A percentile compares a stretch with the other conserved stretches of the same genome.
phyloP scores from a whole-genome alignment of 1,140 invertebrate genomes.

The Achroia grisella region DNA sequence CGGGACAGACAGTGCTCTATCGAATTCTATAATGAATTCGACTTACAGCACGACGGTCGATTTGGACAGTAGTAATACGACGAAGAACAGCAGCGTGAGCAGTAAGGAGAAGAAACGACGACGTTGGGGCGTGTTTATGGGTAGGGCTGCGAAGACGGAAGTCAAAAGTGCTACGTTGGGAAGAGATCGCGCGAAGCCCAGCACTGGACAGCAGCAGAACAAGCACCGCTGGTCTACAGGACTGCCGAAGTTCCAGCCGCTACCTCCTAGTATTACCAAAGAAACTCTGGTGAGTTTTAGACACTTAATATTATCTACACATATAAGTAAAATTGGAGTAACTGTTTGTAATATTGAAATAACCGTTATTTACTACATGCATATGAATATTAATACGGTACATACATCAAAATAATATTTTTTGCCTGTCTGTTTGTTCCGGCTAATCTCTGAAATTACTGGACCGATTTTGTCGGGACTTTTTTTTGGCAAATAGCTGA shows the following conservation, averaged over 20 bases:
- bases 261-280: constrained; percentile 82
- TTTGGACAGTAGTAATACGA: constrained; percentile 13
- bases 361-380: too few species aligned
- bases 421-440: too few species aligned
- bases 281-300: constrained; percentile 81
- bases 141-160: constrained; percentile 71
- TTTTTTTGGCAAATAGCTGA: too few species aligned
- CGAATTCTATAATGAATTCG: constrained; percentile 46
- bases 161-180: constrained; percentile 79
- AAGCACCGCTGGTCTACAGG: constrained; percentile 80
- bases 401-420: too few species aligned
- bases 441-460: too few species aligned
- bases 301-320: neutral
- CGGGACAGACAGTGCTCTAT: constrained; percentile 24
- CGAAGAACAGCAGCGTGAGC: constrained; percentile 36
- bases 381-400: too few species aligned
- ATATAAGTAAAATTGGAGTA: too few species aligned
- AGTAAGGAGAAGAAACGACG: constrained; percentile 76
- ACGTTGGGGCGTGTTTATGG: constrained; percentile 78
- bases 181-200: constrained; percentile 70
- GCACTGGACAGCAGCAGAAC: constrained; percentile 61
- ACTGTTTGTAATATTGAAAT: too few species aligned
- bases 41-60: constrained; percentile 23
- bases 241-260: constrained; percentile 77
- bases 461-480: too few species aligned